Evolutionary conservation across 2,888 invertebrate genomes (phyloP).

Genomic region (Cryptocheilus praepositus): DNA sequence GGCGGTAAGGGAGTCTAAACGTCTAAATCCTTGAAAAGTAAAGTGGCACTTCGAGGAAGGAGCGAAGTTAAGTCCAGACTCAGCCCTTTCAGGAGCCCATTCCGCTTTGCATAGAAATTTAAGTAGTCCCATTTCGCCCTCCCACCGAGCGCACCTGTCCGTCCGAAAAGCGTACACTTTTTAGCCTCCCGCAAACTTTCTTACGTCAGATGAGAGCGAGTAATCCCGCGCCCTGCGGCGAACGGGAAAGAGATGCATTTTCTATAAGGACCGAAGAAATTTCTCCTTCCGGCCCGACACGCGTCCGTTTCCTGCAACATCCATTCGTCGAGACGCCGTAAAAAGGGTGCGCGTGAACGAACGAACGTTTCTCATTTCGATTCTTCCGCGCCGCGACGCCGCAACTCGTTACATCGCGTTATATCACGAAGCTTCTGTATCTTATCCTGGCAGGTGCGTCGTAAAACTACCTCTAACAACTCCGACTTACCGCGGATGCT

Average conservation of each 20-base stretch:
- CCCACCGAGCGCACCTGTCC: too few relatives aligned
- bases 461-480: constrained; percentile 50
- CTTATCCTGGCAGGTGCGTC: constrained; percentile 39
- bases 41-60: too few relatives aligned
- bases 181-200: too few relatives aligned
- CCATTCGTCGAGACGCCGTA: constrained; percentile 9
- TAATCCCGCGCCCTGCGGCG: too few relatives aligned
- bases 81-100: too few relatives aligned
- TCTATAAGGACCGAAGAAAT: constrained; percentile 1
- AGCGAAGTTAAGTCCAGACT: too few relatives aligned
- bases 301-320: constrained; percentile 6
- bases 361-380: constrained; percentile 12
- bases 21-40: too few relatives aligned
- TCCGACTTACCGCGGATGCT: constrained; percentile 33
- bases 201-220: too few relatives aligned
- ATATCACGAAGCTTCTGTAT: constrained; percentile 32
- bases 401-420: constrained; percentile 12
- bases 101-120: too few relatives aligned
- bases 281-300: not conserved
- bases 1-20: too few relatives aligned
- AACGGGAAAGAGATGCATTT: not conserved
- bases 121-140: too few relatives aligned
- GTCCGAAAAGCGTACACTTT: too few relatives aligned
- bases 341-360: constrained; percentile 3
- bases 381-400: constrained; percentile 1